These are phyloP conservation scores for Caenorhabditis virilis DNA, from an alignment of 2,888 invertebrate genomes.

Conservation along the genomic window DNA sequence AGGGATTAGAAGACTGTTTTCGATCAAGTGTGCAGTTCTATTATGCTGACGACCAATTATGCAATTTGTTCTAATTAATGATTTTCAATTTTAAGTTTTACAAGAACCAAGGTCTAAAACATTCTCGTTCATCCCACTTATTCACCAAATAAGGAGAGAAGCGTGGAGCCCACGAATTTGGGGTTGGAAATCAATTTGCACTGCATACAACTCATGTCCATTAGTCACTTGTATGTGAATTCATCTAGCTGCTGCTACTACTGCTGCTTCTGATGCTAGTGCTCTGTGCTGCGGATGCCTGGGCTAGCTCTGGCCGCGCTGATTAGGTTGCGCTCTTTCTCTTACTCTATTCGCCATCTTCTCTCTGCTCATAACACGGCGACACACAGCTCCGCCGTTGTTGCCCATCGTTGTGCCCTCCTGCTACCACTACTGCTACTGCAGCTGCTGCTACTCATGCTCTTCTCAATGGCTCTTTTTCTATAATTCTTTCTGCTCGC, in stretches of 20 bases:
- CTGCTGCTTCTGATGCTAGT: conserved; percentile 8
- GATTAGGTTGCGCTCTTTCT: conserved; percentile 30
- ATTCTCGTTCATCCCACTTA: too few species aligned
- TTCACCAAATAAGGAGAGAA: not conserved
- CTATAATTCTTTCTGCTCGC: conserved; percentile 10
- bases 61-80: too few species aligned
- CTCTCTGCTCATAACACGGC: not conserved
- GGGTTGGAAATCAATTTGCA: conserved; percentile 45
- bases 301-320: conserved; percentile 28
- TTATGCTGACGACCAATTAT: too few species aligned
- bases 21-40: too few species aligned
- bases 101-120: too few species aligned
- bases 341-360: not conserved
- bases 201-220: conserved; percentile 43
- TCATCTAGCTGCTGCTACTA: conserved; percentile 34
- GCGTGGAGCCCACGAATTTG: conserved; percentile 20
- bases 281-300: too few species aligned
- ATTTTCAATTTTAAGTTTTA: too few species aligned
- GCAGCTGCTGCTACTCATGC: too few species aligned
- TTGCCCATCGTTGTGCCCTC: too few species aligned
- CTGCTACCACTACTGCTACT: conserved; percentile 6
- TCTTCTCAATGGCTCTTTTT: conserved; percentile 1
- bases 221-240: conserved; percentile 46
- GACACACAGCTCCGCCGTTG: not conserved
- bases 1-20: too few species aligned